Evolutionary conservation across 2,113 vertebrate genomes (phyloP).

Genomic region (Aplodontia rufa): DNA sequence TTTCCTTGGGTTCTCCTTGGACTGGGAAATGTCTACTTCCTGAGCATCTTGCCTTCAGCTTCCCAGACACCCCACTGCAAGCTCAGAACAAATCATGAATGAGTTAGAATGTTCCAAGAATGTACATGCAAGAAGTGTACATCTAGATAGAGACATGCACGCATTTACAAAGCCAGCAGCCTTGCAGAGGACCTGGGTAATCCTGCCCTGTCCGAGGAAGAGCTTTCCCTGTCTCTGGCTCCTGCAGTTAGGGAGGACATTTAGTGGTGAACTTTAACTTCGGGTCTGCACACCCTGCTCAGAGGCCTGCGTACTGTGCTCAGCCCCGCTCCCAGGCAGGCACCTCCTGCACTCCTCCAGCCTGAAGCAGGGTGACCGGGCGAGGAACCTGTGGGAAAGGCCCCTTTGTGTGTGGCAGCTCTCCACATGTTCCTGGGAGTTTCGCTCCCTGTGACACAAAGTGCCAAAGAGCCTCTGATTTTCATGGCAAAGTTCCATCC

Average conservation of each 20-base stretch:
- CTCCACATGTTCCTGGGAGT: not conserved
- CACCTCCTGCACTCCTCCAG: not conserved
- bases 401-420: not conserved
- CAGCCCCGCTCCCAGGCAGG: not conserved
- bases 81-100: slow-evolving; percentile 35
- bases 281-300: not conserved
- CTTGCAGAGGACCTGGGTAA: not conserved
- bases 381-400: not conserved
- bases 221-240: not conserved
- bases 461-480: slow-evolving; percentile 29
- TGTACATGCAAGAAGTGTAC: not conserved
- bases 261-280: not conserved
- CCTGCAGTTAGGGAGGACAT: not conserved
- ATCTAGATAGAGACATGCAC: not conserved
- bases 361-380: not conserved
- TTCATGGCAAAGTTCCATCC: slow-evolving; percentile 46
- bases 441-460: not conserved
- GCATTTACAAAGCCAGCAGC: not conserved
- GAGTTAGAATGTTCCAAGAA: slow-evolving; percentile 33
- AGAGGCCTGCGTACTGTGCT: no score
- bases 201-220: not conserved
- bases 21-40: not conserved
- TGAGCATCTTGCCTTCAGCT: not conserved
- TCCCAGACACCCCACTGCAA: not conserved
- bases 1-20: not conserved